Percentiles rank a stretch among this genome's conserved stretches.
Conservation (phyloP, 2,888 invertebrate genomes). For the Drosophila stalkeri region DNA sequence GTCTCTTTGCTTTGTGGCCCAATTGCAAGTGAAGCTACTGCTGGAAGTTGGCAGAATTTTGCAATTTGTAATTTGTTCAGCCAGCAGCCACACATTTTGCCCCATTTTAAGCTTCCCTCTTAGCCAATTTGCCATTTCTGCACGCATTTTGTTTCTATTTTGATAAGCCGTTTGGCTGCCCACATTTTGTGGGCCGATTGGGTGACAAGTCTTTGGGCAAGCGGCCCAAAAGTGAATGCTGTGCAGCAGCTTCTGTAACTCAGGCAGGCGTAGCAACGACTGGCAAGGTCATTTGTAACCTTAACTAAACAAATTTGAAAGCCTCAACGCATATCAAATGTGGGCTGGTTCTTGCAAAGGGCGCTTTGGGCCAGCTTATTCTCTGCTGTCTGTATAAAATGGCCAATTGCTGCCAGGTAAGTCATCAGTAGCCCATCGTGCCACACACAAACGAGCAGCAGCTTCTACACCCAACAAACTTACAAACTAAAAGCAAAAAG, state of each 20-base stretch:
- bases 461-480: constrained; percentile 42
- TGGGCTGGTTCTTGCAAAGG: constrained; percentile 61
- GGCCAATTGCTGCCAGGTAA: constrained; percentile 26
- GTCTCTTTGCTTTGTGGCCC: not conserved
- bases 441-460: constrained; percentile 39
- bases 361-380: constrained; percentile 38
- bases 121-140: constrained; percentile 58
- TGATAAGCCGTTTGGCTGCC: constrained; percentile 28
- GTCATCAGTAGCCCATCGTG: constrained; percentile 64
- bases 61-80: constrained; percentile 60
- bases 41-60: constrained; percentile 22
- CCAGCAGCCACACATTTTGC: constrained; percentile 3
- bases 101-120: not conserved
- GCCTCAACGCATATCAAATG: constrained; percentile 71
- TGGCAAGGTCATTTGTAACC: constrained; percentile 80
- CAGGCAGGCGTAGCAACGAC: constrained; percentile 59
- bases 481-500: constrained; percentile 43
- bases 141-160: constrained; percentile 49
- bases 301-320: constrained; percentile 81
- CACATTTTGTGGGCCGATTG: constrained; percentile 34
- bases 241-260: constrained; percentile 35
- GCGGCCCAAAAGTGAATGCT: constrained; percentile 69
- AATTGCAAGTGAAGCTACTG: constrained; percentile 12
- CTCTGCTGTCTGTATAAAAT: constrained; percentile 62
- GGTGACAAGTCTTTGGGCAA: constrained; percentile 35